A percentile compares a stretch with the other conserved stretches of the same genome.
Conservation (phyloP, 2,113 vertebrate species). For the Lathamus discolor region DNA sequence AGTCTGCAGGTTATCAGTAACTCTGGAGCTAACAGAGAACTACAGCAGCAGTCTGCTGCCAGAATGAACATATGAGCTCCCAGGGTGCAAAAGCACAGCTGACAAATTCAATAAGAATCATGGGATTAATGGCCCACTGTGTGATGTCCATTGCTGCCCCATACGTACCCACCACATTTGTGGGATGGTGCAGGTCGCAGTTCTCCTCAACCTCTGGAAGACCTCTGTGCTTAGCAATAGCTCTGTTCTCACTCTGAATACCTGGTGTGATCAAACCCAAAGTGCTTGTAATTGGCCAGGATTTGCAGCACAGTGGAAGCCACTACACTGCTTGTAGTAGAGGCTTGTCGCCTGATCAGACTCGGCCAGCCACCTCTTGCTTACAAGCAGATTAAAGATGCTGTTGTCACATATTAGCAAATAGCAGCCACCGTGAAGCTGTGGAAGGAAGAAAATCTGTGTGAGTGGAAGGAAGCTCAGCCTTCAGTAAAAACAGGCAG, state of each 20-base stretch:
- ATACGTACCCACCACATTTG: fast-evolving
- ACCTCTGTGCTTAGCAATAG: background rate
- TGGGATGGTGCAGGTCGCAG: background rate
- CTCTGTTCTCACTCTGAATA: background rate
- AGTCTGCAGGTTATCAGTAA: background rate
- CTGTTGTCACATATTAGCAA: background rate
- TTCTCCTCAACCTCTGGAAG: background rate
- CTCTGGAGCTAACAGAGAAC: background rate
- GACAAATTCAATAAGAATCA: background rate
- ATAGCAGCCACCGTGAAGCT: background rate
- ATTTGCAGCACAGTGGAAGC: background rate
- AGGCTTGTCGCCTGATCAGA: background rate
- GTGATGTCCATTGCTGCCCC: background rate
- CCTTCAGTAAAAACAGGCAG: background rate
- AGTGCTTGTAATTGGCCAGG: background rate
- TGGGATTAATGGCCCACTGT: background rate
- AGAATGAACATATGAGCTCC: background rate
- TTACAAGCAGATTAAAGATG: background rate
- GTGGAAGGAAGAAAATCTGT: background rate
- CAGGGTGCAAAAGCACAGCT: background rate
- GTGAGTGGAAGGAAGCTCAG: background rate
- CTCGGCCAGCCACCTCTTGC: background rate
- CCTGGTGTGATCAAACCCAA: background rate
- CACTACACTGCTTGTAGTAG: background rate
- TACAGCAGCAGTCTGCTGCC: background rate